phyloP scores from a whole-genome alignment of 2,888 invertebrate genomes.

The Chromoteleia sp. region DNA sequence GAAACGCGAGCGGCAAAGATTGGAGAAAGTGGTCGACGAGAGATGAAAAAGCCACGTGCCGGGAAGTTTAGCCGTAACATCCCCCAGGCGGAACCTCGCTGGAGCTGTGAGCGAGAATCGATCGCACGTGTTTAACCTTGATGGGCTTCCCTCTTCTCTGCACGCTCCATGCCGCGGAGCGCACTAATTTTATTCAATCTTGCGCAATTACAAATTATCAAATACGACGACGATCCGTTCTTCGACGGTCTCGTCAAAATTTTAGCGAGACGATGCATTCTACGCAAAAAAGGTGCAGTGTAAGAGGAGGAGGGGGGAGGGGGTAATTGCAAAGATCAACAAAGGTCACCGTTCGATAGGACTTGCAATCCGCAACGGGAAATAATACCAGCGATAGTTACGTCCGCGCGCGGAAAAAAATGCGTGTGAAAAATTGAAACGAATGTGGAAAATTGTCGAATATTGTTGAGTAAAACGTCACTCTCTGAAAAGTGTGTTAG shows the following conservation, averaged over 20 bases:
- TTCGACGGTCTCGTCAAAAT: neutral
- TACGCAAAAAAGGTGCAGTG: no score
- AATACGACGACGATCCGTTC: slow-evolving; percentile 23
- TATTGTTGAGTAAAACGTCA: no score
- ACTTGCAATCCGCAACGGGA: no score
- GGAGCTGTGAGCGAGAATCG: slow-evolving; percentile 74
- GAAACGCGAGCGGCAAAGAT: slow-evolving; percentile 27
- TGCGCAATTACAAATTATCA: slow-evolving; percentile 61
- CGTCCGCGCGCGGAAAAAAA: no score
- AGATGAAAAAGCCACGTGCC: slow-evolving; percentile 62
- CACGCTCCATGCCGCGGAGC: slow-evolving; percentile 43
- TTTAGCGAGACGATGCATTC: neutral
- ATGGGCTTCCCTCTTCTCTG: slow-evolving; percentile 63
- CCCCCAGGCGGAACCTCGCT: slow-evolving; percentile 68
- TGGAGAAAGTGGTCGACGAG: slow-evolving; percentile 34
- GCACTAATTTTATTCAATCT: slow-evolving; percentile 66
- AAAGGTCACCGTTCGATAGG: no score
- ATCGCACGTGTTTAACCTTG: slow-evolving; percentile 77
- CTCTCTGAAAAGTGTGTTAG: no score
- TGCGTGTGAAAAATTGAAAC: no score
- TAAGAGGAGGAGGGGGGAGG: no score
- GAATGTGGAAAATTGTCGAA: no score
- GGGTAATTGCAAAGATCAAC: no score
- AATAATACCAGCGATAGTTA: no score
- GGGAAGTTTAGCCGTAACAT: slow-evolving; percentile 59